Percentiles rank a stretch among this genome's conserved stretches.
Evolutionary conservation across 2,888 invertebrate genomes (phyloP).

Genomic region (Heliconius aoede): DNA sequence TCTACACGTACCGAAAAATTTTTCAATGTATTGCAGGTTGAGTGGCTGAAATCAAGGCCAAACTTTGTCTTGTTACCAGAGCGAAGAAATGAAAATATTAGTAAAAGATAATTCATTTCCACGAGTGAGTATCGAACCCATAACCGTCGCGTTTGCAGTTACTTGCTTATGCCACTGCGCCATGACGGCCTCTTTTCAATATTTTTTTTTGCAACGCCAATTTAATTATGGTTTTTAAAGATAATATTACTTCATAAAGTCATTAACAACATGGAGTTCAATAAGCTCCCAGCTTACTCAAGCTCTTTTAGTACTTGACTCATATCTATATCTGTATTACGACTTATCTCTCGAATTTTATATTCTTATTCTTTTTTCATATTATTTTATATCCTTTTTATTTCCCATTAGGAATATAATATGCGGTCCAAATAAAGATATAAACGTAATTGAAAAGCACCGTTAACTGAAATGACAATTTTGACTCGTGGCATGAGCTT

Average conservation of each 20-base stretch:
- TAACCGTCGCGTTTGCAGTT: neutral
- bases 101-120: neutral
- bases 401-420: constrained; percentile 34
- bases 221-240: neutral
- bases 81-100: neutral
- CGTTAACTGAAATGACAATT: constrained; percentile 61
- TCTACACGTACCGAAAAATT: too few species aligned
- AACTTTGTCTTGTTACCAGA: neutral
- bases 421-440: constrained; percentile 58
- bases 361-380: neutral
- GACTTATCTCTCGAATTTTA: neutral
- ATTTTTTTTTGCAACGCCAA: neutral
- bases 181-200: too few species aligned
- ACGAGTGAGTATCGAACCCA: neutral
- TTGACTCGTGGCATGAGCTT: constrained; percentile 69
- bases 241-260: neutral
- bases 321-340: neutral
- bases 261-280: neutral
- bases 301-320: neutral
- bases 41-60: neutral
- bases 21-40: too few species aligned
- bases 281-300: neutral
- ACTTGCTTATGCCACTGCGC: neutral
- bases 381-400: constrained; percentile 32
- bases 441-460: constrained; percentile 66